Evolutionary conservation across 1,140 invertebrate species (phyloP).

Genomic region (Diorhabda elongata): DNA sequence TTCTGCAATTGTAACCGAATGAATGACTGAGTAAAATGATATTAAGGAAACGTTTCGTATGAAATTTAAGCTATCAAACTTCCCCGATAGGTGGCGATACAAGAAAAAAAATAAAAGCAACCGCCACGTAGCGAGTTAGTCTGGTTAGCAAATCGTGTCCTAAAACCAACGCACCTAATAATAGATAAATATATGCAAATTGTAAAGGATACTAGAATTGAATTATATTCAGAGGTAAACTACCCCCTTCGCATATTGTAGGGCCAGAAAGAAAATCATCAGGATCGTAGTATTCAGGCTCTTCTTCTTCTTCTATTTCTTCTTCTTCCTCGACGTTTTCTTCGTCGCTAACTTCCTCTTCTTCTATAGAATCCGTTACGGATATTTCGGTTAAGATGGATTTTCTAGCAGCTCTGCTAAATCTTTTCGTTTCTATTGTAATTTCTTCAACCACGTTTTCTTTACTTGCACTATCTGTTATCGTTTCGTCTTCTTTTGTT

Average conservation of each 20-base stretch:
- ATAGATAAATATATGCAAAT: background rate
- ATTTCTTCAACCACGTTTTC: background rate
- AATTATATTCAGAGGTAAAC: constrained; percentile 41
- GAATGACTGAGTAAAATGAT: constrained; percentile 59
- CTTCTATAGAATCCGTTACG: background rate
- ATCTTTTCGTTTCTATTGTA: background rate
- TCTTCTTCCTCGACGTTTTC: constrained; percentile 30
- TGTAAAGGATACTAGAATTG: constrained; percentile 44
- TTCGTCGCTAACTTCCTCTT: constrained; percentile 18
- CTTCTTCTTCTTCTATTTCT: constrained; percentile 29
- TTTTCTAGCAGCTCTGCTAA: background rate
- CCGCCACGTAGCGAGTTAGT: background rate
- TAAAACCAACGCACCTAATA: background rate
- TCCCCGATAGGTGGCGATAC: background rate
- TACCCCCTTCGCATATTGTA: constrained; percentile 34
- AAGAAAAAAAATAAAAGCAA: background rate
- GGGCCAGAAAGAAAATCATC: constrained; percentile 43
- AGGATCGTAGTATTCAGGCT: constrained; percentile 34
- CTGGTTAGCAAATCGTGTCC: background rate
- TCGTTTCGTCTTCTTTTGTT: background rate
- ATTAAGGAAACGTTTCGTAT: constrained; percentile 20
- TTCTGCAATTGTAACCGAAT: constrained; percentile 81
- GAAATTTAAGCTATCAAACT: background rate
- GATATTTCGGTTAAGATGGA: background rate
- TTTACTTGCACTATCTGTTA: background rate